Conservation (phyloP, 2,888 invertebrate genomes). For the Uropetala carovei region DNA sequence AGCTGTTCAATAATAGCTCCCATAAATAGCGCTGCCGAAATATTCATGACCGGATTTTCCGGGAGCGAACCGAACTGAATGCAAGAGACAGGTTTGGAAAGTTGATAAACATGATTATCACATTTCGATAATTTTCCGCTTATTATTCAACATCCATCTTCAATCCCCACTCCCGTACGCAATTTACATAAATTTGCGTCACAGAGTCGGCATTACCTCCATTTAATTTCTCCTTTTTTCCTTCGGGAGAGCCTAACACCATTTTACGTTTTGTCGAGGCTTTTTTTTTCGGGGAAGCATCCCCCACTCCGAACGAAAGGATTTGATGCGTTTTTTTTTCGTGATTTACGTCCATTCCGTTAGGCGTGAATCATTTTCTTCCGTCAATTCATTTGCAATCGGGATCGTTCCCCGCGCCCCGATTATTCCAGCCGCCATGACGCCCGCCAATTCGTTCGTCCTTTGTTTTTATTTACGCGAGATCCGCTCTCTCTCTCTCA, state of each 20-base stretch:
- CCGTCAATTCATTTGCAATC: constrained; percentile 24
- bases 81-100: neutral
- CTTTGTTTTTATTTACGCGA: neutral
- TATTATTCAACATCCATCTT: constrained; percentile 4
- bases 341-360: neutral
- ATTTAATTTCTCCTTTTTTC: neutral
- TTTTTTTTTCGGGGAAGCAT: neutral
- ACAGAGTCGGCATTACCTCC: neutral
- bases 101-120: neutral
- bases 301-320: neutral
- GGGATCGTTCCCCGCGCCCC: neutral
- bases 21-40: neutral
- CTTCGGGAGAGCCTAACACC: neutral
- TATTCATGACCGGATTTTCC: neutral
- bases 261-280: neutral
- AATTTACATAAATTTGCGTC: neutral
- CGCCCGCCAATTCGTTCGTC: neutral
- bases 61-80: neutral
- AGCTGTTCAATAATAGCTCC: no score
- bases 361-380: constrained; percentile 9
- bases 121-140: neutral
- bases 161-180: neutral
- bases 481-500: no score
- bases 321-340: neutral
- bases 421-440: neutral